Percentiles rank a stretch among this genome's conserved stretches.
These are phyloP conservation scores for Macrotrachela quadricornifera DNA, from an alignment of 1,140 invertebrate species.

Conservation along the genomic window DNA sequence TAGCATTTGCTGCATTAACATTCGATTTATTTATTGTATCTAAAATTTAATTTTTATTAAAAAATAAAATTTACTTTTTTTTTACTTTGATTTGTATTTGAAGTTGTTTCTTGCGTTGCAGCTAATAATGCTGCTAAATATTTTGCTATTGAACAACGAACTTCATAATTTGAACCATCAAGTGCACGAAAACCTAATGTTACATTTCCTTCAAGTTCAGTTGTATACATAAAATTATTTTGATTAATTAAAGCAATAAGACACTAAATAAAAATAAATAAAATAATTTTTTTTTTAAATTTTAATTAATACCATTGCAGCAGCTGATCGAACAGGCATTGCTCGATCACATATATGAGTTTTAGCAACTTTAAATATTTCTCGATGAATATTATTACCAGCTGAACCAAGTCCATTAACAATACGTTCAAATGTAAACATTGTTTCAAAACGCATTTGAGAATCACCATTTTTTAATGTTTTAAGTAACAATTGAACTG, in stretches of 20 bases:
- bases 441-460: conserved; percentile 79
- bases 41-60: too few relatives aligned
- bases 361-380: conserved; percentile 66
- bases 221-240: conserved; percentile 61
- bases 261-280: conserved; percentile 38
- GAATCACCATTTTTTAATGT: conserved; percentile 81
- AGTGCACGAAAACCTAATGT: conserved; percentile 70
- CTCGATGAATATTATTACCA: conserved; percentile 62
- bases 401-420: conserved; percentile 61
- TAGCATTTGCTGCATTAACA: too few relatives aligned
- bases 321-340: conserved; percentile 66
- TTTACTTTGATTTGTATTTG: too few relatives aligned
- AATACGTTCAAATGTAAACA: conserved; percentile 76
- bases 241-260: conserved; percentile 67
- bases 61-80: too few relatives aligned
- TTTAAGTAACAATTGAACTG: conserved; percentile 69
- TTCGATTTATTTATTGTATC: too few relatives aligned
- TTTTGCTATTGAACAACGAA: conserved; percentile 68
- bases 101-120: too few relatives aligned
- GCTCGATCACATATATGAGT: conserved; percentile 64
- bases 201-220: conserved; percentile 65
- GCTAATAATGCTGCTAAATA: conserved; percentile 45
- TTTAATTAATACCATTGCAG: conserved; percentile 24
- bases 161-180: conserved; percentile 82
- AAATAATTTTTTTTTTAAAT: neutral